Base-by-base conservation (phyloP, 2,888 invertebrate genomes). In the Tineola bisselliella region DNA sequence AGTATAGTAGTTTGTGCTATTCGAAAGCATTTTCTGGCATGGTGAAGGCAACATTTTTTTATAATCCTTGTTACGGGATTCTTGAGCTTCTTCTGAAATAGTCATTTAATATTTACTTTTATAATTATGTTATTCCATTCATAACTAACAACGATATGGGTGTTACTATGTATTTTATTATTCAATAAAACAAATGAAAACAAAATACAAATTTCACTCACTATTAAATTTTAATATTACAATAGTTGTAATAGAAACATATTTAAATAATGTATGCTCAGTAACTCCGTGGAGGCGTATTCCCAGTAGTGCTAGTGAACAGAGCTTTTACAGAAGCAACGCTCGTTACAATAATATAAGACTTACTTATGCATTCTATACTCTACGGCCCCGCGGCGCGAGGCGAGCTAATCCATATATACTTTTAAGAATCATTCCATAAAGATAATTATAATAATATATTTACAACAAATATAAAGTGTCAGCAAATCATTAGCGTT, bases 91-190 rank as follows among this genome's bases (percentile, higher is more conserved):
- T n/a, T n/a, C n/a, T n/a, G n/a, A n/a, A 84, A 86, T 87, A 87
- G 84, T 86, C 84, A 86, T 84, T 86, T 86, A 86, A 87, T 87
- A 84, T 86, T 86, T 87, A 87, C 84, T 86, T 86, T 87, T 84
- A 87, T 87, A 86, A 87, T 84, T 83, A 84, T 84, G 87, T 87
- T 87, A 87, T 86, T 86, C 84, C 86, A 86, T 87, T 86, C 87
- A 84, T 87, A 86, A 87, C 87, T 87, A 87, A 87, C 86, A 87
- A 87, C 87, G 87, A 87, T 87, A 87, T 86, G 87, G 81, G 84
- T 84, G 87, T 87, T 87, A 87, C 80, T 81, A 86, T 84, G 81
- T 83, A 83, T 80, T 84, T 80, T 84, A 84, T 48, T 56, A 84
- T 83, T 82, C 86, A 81, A 81, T 84, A 84, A 86, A 86, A 86